Conservation (phyloP, 2,797 vertebrate species). For the Cryptoblepharus egeriae region DNA sequence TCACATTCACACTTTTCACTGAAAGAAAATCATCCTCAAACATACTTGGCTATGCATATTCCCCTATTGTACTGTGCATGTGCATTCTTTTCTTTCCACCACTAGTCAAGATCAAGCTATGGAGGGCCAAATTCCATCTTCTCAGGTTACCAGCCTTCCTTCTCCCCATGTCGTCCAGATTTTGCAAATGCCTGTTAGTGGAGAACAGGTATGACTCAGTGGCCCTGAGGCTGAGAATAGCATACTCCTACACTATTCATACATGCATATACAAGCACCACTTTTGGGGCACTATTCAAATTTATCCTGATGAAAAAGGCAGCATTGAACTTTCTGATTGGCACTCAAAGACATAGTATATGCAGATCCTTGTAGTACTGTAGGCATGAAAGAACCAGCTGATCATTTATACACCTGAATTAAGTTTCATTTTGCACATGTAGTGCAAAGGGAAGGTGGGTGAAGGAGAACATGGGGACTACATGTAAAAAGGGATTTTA, state of each 20-base stretch:
- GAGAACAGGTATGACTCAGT: neutral
- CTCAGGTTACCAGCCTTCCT: too few species aligned
- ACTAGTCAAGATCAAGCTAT: neutral
- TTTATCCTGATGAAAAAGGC: neutral
- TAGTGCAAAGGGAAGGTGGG: too few species aligned
- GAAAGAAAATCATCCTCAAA: neutral
- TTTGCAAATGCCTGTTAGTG: neutral
- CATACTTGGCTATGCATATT: neutral
- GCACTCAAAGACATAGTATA: neutral
- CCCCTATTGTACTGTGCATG: neutral
- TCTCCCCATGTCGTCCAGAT: too few species aligned
- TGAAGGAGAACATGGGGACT: neutral
- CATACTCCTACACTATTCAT: neutral
- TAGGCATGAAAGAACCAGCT: neutral
- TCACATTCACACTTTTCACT: neutral
- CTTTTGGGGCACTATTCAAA: neutral
- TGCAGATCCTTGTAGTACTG: too few species aligned
- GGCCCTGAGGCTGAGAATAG: neutral
- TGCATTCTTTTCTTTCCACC: neutral
- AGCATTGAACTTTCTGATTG: neutral
- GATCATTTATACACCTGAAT: neutral
- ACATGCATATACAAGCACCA: too few species aligned
- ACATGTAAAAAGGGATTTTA: too few species aligned
- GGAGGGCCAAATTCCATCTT: too few species aligned
- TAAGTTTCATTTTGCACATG: neutral